These are phyloP conservation scores for Drosophila baimaii DNA, from an alignment of 1,140 invertebrate genomes.

Conservation along the genomic window DNA sequence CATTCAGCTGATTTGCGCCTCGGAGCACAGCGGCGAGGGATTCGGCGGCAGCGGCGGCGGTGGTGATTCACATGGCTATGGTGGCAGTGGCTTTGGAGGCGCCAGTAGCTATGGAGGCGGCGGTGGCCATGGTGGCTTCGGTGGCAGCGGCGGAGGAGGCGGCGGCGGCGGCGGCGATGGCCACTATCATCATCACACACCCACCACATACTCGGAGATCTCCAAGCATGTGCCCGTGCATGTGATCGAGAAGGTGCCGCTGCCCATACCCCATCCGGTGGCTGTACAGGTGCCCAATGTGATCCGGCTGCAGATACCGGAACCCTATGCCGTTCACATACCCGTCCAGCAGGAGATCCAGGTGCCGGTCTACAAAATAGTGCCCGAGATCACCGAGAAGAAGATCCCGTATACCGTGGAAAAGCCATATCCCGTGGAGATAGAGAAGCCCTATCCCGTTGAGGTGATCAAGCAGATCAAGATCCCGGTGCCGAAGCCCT, in stretches of 20 bases:
- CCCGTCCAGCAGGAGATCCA: conserved; percentile 90
- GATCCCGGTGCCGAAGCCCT: conserved; percentile 90
- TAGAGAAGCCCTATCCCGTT: conserved; percentile 91
- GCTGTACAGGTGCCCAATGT: conserved; percentile 89
- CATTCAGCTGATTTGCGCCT: conserved; percentile 62
- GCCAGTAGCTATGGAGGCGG: conserved; percentile 21
- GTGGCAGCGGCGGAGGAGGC: conserved; percentile 27
- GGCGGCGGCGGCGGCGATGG: conserved; percentile 20
- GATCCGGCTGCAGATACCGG: conserved; percentile 90
- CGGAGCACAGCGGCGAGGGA: conserved; percentile 57
- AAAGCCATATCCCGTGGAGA: conserved; percentile 90
- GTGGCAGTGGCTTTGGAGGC: conserved; percentile 33
- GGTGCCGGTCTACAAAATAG: conserved; percentile 89
- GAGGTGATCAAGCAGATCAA: conserved; percentile 91
- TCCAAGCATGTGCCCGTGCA: conserved; percentile 89
- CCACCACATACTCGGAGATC: conserved; percentile 87
- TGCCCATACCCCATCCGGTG: conserved; percentile 90
- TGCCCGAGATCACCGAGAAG: conserved; percentile 88
- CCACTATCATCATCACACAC: conserved; percentile 72
- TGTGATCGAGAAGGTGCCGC: conserved; percentile 90
- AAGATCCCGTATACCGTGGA: conserved; percentile 91
- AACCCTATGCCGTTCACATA: conserved; percentile 89
- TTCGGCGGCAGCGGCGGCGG: conserved; percentile 19
- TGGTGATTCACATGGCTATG: conserved; percentile 29
- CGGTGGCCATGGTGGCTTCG: conserved; percentile 26